These are phyloP conservation scores for Flexamia atlantica DNA, from an alignment of 2,888 invertebrate genomes.

Conservation along the genomic window DNA sequence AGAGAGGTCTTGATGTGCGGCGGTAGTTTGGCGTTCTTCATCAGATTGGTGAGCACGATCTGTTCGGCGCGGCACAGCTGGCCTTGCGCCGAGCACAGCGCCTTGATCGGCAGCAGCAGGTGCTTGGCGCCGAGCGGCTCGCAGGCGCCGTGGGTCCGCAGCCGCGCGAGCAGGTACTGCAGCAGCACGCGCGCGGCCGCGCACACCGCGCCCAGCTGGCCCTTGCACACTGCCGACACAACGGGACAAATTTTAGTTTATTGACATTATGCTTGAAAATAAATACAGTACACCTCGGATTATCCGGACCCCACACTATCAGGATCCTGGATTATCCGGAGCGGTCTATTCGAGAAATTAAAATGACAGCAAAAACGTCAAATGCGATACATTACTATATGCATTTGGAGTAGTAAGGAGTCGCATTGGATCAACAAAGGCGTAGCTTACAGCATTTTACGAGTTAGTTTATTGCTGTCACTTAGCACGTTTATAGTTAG, in stretches of 20 bases:
- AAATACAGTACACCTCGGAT: too few species aligned
- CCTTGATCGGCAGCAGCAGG: constrained; percentile 83
- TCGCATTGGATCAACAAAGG: too few species aligned
- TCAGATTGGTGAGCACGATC: constrained; percentile 84
- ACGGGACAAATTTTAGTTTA: too few species aligned
- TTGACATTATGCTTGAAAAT: too few species aligned
- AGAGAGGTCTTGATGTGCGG: constrained; percentile 75
- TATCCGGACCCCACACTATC: too few species aligned
- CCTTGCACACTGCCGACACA: constrained; percentile 79
- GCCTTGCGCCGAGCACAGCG: constrained; percentile 84
- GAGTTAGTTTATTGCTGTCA: too few species aligned
- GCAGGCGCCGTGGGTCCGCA: constrained; percentile 73
- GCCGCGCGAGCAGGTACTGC: constrained; percentile 79
- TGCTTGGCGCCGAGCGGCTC: constrained; percentile 74
- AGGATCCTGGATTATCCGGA: too few species aligned
- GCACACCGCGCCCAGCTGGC: constrained; percentile 82
- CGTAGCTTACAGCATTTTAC: too few species aligned
- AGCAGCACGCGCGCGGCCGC: constrained; percentile 84
- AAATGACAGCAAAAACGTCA: too few species aligned
- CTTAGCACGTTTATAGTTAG: too few species aligned
- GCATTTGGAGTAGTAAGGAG: constrained; percentile 1
- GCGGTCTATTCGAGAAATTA: too few species aligned
- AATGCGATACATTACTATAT: too few species aligned
- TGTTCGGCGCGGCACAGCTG: constrained; percentile 87
- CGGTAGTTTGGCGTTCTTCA: constrained; percentile 86